Conservation (phyloP, 2,888 invertebrate genomes). For the Sinotaia quadrata region DNA sequence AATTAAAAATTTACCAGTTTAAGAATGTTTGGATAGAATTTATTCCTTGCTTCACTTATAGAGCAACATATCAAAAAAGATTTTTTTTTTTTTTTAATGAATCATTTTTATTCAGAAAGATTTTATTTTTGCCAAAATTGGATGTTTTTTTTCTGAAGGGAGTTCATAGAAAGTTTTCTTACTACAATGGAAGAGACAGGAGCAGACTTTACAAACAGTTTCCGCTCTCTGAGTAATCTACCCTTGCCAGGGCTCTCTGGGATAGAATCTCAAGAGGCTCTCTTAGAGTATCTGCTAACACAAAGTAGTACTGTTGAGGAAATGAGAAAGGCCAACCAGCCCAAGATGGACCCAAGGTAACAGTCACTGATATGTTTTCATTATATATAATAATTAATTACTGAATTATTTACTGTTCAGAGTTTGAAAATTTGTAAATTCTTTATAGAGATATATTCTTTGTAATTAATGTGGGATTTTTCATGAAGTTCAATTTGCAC, state of each 20-base stretch:
- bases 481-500: too few relatives aligned
- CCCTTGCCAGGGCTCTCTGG: constrained; percentile 62
- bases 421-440: too few relatives aligned
- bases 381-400: too few relatives aligned
- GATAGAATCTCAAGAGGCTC: constrained; percentile 39
- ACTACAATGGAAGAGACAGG: constrained; percentile 79
- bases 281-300: constrained; percentile 55
- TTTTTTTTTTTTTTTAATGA: neutral
- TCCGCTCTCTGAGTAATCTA: constrained; percentile 65
- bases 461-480: too few relatives aligned
- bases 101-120: neutral
- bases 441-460: too few relatives aligned
- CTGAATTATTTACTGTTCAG: too few relatives aligned
- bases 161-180: constrained; percentile 75
- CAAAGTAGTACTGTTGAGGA: constrained; percentile 70
- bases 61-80: too few relatives aligned
- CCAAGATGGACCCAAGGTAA: constrained; percentile 70
- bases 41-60: too few relatives aligned
- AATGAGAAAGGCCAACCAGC: constrained; percentile 52
- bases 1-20: too few relatives aligned
- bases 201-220: constrained; percentile 78
- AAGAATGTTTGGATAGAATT: too few relatives aligned
- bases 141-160: constrained; percentile 48
- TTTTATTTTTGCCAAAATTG: too few relatives aligned
- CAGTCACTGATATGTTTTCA: too few relatives aligned